Percentiles rank a stretch among this genome's conserved stretches.
Conservation (phyloP, 1,140 invertebrate species). For the Ceratina calcarata region DNA sequence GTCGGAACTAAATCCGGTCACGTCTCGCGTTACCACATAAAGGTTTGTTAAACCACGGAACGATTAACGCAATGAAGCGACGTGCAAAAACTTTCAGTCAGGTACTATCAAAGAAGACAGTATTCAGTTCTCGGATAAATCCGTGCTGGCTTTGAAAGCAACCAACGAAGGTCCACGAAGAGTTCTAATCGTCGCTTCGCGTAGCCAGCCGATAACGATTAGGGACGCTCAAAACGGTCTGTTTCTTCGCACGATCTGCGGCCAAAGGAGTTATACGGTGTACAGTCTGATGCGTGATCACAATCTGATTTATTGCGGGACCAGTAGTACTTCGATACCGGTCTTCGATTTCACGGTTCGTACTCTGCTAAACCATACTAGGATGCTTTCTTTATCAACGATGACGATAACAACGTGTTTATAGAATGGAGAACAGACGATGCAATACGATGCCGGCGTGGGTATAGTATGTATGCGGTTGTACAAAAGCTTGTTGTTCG, state of each 20-base stretch:
- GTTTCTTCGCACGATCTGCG: conserved; percentile 82
- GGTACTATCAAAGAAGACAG: conserved; percentile 81
- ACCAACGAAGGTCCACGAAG: conserved; percentile 85
- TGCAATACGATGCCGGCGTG: conserved; percentile 82
- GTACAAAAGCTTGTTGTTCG: conserved; percentile 82
- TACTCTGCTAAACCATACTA: not conserved
- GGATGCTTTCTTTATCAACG: too few species aligned
- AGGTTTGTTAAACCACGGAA: conserved; percentile 74
- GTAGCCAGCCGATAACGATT: conserved; percentile 84
- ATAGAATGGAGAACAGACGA: conserved; percentile 82
- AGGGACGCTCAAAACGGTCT: conserved; percentile 85
- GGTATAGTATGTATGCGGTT: conserved; percentile 85
- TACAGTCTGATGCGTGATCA: conserved; percentile 85
- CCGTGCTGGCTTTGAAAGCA: conserved; percentile 84
- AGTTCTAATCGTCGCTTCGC: conserved; percentile 85
- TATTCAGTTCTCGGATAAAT: conserved; percentile 82
- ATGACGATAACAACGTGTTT: conserved; percentile 24
- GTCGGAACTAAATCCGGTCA: conserved; percentile 83
- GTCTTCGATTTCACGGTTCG: conserved; percentile 85
- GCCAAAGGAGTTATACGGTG: conserved; percentile 83
- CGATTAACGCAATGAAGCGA: conserved; percentile 19
- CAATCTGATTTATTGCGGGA: conserved; percentile 85
- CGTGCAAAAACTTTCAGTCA: conserved; percentile 72
- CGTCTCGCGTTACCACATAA: conserved; percentile 83
- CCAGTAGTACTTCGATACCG: conserved; percentile 84